Conservation (phyloP, 2,888 invertebrate genomes). For the Drosophila melanosoma region DNA sequence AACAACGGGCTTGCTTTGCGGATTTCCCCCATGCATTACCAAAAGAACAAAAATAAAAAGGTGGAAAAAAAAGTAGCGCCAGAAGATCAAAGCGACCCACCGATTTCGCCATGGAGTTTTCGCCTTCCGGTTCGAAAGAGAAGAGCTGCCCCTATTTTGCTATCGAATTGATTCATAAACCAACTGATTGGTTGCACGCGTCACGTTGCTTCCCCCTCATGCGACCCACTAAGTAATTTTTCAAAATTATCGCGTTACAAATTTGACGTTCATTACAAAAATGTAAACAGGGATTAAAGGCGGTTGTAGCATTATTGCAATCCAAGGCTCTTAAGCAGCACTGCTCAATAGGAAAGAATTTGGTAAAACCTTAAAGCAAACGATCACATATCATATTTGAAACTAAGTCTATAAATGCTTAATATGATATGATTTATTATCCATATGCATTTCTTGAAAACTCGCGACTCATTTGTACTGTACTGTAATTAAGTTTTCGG, state of each 20-base stretch:
- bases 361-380: neutral
- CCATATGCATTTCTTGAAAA: neutral
- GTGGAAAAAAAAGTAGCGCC: constrained; percentile 17
- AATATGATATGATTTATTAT: neutral
- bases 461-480: neutral
- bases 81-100: constrained; percentile 64
- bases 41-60: constrained; percentile 9
- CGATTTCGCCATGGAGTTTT: constrained; percentile 27
- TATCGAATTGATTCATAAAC: neutral
- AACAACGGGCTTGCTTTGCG: neutral
- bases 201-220: neutral
- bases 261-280: neutral
- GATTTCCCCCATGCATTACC: constrained; percentile 26
- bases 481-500: neutral
- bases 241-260: neutral
- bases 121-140: constrained; percentile 33
- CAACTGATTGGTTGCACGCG: neutral
- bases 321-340: neutral
- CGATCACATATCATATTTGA: neutral
- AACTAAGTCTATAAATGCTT: neutral
- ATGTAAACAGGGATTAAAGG: neutral
- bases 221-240: neutral
- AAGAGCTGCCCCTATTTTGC: constrained; percentile 30
- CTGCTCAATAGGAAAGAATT: neutral
- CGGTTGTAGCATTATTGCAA: neutral